These are phyloP conservation scores for Drosophila meridionalis DNA, from an alignment of 2,888 invertebrate genomes.

Conservation along the genomic window DNA sequence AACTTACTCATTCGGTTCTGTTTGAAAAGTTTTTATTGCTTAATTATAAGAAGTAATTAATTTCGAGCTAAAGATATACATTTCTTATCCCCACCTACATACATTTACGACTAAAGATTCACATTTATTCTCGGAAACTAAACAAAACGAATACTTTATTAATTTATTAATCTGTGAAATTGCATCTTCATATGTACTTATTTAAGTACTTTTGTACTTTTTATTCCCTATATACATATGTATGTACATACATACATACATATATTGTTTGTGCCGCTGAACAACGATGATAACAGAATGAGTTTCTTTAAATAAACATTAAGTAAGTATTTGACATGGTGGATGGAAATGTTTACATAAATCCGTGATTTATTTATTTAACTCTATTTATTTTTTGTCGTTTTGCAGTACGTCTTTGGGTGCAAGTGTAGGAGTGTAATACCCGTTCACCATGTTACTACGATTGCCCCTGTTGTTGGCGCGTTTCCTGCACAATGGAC, in stretches of 20 bases:
- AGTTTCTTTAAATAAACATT: constrained; percentile 9
- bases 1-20: constrained; percentile 10
- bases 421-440: neutral
- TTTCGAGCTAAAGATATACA: too few species aligned
- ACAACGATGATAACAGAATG: constrained; percentile 26
- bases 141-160: neutral
- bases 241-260: neutral
- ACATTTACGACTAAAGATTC: neutral
- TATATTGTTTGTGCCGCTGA: constrained; percentile 10
- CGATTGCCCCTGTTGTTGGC: constrained; percentile 50
- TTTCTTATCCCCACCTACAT: neutral
- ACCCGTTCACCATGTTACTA: constrained; percentile 47
- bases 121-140: neutral
- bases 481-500: constrained; percentile 60
- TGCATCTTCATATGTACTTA: neutral
- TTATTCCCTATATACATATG: neutral
- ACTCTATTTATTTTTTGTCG: neutral
- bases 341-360: neutral
- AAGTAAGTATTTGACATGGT: constrained; percentile 13
- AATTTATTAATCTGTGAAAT: neutral
- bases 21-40: neutral
- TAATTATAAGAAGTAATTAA: neutral
- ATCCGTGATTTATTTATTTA: neutral
- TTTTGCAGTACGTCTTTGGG: neutral
- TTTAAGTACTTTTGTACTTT: neutral